Conservation (phyloP, 2,113 vertebrate species). For the Candoia aspera region DNA sequence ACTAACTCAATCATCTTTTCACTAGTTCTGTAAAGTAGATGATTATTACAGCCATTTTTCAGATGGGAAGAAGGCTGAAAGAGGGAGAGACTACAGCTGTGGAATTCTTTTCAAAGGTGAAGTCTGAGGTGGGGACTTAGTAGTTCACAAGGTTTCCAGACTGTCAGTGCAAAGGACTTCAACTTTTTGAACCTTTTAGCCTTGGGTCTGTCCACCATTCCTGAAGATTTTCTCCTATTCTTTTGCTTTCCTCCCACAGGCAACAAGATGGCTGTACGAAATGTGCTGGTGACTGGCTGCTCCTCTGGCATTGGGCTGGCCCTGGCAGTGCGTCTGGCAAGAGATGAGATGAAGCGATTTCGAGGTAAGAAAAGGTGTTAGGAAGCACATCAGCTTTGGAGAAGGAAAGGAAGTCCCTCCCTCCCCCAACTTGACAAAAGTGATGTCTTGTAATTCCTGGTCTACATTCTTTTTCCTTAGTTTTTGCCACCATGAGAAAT, state of each 20-base stretch:
- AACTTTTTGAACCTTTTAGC: neutral
- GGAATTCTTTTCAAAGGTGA: neutral
- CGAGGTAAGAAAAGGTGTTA: slow-evolving; percentile 3
- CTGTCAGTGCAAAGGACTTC: neutral
- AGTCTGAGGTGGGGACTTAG: neutral
- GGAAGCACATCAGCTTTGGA: neutral
- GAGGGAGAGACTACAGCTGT: neutral
- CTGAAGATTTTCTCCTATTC: neutral
- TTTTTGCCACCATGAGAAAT: slow-evolving; percentile 77
- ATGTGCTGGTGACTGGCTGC: slow-evolving; percentile 24
- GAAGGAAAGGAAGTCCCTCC: neutral
- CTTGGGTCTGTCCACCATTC: neutral
- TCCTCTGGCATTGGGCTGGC: slow-evolving; percentile 31
- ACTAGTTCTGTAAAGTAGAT: neutral
- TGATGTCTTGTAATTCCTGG: neutral
- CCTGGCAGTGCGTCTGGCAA: slow-evolving; percentile 17
- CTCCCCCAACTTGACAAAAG: neutral
- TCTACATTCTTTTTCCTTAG: slow-evolving; percentile 41
- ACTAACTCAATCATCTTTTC: neutral
- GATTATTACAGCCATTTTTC: neutral
- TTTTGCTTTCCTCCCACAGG: neutral
- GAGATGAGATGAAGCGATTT: slow-evolving; percentile 28
- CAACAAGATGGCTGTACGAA: slow-evolving; percentile 1
- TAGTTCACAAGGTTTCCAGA: neutral
- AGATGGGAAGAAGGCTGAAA: neutral